Percentiles rank a stretch among this genome's conserved stretches.
Evolutionary conservation across 2,797 vertebrate genomes (phyloP).

Genomic region (Xenops minutus): DNA sequence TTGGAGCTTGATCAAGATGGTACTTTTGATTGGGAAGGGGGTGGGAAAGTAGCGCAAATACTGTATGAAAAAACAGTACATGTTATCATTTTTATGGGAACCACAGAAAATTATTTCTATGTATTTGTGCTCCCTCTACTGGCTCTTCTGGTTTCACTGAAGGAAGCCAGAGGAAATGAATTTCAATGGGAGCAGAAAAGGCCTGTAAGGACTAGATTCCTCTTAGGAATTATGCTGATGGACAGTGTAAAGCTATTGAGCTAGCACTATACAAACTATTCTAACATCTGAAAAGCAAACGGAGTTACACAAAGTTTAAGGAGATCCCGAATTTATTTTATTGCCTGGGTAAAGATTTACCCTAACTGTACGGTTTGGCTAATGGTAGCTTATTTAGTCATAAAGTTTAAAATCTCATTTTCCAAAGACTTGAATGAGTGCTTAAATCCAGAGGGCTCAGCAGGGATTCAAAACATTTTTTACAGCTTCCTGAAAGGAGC

Average conservation of each 20-base stretch:
- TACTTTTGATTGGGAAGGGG: neutral
- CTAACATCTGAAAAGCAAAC: neutral
- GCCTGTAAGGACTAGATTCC: neutral
- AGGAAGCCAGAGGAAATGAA: neutral
- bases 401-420: neutral
- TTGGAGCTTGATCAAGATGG: neutral
- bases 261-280: neutral
- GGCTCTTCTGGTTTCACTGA: conserved; percentile 1
- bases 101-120: neutral
- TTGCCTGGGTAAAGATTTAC: neutral
- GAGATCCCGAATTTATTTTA: neutral
- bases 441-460: neutral
- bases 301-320: neutral
- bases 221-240: neutral
- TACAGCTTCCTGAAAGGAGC: neutral
- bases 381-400: neutral
- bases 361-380: neutral
- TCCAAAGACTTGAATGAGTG: neutral
- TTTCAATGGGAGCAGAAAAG: neutral
- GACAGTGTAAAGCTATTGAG: neutral
- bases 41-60: neutral
- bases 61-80: neutral
- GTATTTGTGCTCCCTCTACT: conserved; percentile 63
- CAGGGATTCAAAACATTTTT: neutral
- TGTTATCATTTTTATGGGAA: neutral